Percentiles rank a stretch among this genome's conserved stretches.
Evolutionary conservation across 2,797 vertebrate genomes (phyloP).

Genomic region (Tolypeutes matacus): DNA sequence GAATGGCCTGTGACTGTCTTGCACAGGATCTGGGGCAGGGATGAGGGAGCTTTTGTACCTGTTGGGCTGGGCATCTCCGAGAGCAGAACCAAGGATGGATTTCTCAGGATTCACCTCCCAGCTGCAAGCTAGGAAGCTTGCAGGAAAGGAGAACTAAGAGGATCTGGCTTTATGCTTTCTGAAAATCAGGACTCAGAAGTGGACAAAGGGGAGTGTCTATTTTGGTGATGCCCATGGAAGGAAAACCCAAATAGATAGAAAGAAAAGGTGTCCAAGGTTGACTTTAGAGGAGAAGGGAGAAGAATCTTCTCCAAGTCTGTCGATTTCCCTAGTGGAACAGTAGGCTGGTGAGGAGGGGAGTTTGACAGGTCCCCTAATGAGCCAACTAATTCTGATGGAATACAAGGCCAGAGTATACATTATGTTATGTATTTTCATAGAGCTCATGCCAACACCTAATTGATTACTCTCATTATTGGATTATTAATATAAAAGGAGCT

Average conservation of each 20-base stretch:
- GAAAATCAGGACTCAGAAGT: neutral
- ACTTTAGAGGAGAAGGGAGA: neutral
- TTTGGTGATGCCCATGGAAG: neutral
- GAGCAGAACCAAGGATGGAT: neutral
- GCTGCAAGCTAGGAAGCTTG: neutral
- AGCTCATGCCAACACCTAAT: conserved; percentile 85
- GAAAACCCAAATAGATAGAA: neutral
- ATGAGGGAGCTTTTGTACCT: neutral
- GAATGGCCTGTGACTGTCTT: neutral
- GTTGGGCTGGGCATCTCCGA: neutral
- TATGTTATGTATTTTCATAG: conserved; percentile 72
- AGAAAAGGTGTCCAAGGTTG: neutral
- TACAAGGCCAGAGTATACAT: conserved; percentile 32
- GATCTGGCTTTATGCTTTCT: neutral
- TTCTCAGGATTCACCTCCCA: neutral
- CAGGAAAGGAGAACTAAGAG: neutral
- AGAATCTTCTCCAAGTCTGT: neutral
- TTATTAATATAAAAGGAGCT: conserved; percentile 78
- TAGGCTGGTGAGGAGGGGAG: neutral
- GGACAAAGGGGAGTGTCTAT: neutral
- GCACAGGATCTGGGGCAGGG: neutral
- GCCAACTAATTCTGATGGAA: conserved; percentile 80
- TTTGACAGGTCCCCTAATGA: conserved; percentile 71
- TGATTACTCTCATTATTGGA: conserved; percentile 84
- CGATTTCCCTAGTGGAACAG: neutral